Evolutionary conservation across 2,797 vertebrate species (phyloP).

Genomic region (Xiphorhynchus erythropygius): DNA sequence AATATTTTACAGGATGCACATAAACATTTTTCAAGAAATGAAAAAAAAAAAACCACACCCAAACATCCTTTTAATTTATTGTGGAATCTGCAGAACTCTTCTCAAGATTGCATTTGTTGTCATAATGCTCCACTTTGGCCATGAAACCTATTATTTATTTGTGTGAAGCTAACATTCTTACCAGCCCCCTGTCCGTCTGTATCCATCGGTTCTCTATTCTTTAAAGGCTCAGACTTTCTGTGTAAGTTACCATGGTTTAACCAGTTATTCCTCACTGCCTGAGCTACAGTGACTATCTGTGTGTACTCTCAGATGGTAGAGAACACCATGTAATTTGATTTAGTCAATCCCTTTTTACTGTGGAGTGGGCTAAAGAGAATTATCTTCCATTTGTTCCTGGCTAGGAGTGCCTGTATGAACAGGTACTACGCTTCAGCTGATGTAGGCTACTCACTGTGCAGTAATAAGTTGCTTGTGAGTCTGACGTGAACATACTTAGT

Average conservation of each 20-base stretch:
- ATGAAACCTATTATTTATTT: not conserved
- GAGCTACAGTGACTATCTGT: not conserved
- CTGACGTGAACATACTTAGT: constrained; percentile 28
- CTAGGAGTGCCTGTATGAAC: not conserved
- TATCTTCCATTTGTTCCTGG: not conserved
- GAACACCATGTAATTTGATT: constrained; percentile 22
- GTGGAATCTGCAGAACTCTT: not conserved
- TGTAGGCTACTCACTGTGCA: constrained; percentile 10
- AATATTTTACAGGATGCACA: not conserved
- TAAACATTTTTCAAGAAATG: not conserved
- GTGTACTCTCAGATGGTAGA: not conserved
- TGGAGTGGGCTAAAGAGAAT: constrained; percentile 1
- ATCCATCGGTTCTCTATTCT: not conserved
- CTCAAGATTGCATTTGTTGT: not conserved
- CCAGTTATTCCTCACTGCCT: not conserved
- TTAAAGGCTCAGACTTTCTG: not conserved
- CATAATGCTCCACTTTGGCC: not conserved
- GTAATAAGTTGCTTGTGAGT: constrained; percentile 53
- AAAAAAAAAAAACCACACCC: not conserved
- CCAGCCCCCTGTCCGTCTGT: not conserved
- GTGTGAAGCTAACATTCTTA: not conserved
- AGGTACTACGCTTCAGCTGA: not conserved
- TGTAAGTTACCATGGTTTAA: constrained; percentile 8
- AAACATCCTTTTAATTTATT: not conserved
- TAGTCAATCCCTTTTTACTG: constrained; percentile 16